phyloP scores from a whole-genome alignment of 2,888 invertebrate species.

The Timema podura region DNA sequence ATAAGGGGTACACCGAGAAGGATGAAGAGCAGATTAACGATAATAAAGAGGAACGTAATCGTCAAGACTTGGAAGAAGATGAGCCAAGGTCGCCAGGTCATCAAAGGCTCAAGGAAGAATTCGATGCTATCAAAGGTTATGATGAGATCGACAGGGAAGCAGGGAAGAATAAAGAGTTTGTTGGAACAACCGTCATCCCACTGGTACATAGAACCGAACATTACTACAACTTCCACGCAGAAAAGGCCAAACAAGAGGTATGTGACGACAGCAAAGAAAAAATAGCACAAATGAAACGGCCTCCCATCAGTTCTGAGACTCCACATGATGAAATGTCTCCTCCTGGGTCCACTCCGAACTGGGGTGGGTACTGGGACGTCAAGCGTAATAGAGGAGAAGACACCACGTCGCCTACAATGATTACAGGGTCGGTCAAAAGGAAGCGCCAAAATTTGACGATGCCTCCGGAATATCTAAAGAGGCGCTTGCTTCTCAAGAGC shows the following conservation, averaged over 20 bases:
- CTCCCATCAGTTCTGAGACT: not conserved
- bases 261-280: not conserved
- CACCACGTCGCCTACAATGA: conserved; percentile 9
- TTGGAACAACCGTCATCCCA: not conserved
- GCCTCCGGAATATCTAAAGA: not conserved
- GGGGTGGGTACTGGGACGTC: conserved; percentile 6
- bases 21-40: not conserved
- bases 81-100: not conserved
- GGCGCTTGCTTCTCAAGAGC: not conserved
- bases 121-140: no score
- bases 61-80: not conserved
- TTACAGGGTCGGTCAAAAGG: not conserved
- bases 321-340: not conserved
- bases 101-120: no score
- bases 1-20: not conserved
- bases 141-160: no score
- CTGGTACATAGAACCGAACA: not conserved
- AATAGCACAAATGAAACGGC: not conserved
- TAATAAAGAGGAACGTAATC: not conserved
- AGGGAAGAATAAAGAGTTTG: not conserved
- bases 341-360: not conserved
- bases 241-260: not conserved
- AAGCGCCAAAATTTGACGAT: not conserved
- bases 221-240: not conserved
- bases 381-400: not conserved